Evolutionary conservation across 2,113 vertebrate genomes (phyloP).

Genomic region (Mesocricetus auratus): DNA sequence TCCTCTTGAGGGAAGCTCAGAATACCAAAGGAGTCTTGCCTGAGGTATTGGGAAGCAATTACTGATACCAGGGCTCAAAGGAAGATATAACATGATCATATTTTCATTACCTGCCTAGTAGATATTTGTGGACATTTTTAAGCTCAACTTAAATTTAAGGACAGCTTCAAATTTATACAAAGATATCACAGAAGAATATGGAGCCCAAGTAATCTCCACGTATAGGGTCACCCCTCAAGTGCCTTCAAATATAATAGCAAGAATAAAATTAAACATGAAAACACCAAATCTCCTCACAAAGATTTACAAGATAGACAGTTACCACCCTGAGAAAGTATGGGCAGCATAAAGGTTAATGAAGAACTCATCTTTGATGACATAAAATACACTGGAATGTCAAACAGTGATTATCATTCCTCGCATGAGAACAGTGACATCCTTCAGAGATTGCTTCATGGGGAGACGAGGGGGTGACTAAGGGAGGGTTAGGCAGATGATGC

Average conservation of each 20-base stretch:
- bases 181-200: neutral
- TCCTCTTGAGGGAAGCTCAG: conserved; percentile 66
- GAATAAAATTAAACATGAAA: conserved; percentile 49
- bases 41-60: conserved; percentile 47
- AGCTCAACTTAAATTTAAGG: too few relatives aligned
- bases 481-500: neutral
- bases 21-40: conserved; percentile 34
- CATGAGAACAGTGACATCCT: neutral
- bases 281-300: neutral
- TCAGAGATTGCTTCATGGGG: neutral
- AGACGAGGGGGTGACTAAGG: neutral
- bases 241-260: neutral
- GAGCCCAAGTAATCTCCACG: neutral
- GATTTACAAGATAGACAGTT: conserved; percentile 28
- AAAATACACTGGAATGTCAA: conserved; percentile 47
- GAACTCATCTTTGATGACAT: conserved; percentile 19
- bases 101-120: neutral
- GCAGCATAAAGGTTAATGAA: neutral
- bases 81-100: neutral
- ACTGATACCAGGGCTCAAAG: conserved; percentile 52
- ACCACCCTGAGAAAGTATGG: neutral
- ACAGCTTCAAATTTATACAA: conserved; percentile 42
- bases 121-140: conserved; percentile 14
- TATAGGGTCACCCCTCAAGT: conserved; percentile 16
- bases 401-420: neutral